Evolutionary conservation across 2,888 invertebrate species (phyloP), one percentile per base, ranked within the genome.

Genomic region (Plagiodera versicolora): DNA sequence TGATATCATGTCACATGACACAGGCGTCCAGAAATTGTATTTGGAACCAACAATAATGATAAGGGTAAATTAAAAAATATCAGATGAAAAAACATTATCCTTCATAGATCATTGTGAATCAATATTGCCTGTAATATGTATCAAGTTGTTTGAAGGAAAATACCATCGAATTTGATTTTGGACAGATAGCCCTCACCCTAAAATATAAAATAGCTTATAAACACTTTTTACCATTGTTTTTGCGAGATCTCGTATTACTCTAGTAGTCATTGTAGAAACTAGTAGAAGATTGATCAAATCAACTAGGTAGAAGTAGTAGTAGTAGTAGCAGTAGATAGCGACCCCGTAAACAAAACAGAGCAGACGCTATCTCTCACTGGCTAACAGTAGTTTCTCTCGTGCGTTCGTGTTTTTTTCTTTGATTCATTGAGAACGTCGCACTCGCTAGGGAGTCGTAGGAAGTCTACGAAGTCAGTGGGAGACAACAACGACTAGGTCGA

Each of bases 341-440:
- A 68, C 70, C 69, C 72, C 69, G 68, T 72, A 72, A 71, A 71
- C 72, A 72, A 72, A 71, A 71, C 70, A 68, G 72, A 70, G 73
- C 71, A 72, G 74, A 32, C 39, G 72, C 67, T 74, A 77, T 78
- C 76, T 78, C 79, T 77, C 79, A 79, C 77, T 78, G 78, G 77
- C 77, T 78, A 77, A 77, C 74, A 71, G 66, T 66, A 64, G 67
- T 64, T 63, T 75, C 75, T 76, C 73, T 70, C 72, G 74, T 76
- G 76, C 77, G 75, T 77, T 76, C 77, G 76, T 75, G 65, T 67
- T 39, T 39, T 39, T 39, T 39, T 39, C 39, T 39, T 39, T 39
- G 39, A 39, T 39, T 14, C 64, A 69, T 62, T 73, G 74, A 75
- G 73, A 77, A 72, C 75, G 76, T 68, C 71, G 74, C 73, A 75